Evolutionary conservation across 2,113 vertebrate species (phyloP).

Genomic region (Marmota flaviventris): DNA sequence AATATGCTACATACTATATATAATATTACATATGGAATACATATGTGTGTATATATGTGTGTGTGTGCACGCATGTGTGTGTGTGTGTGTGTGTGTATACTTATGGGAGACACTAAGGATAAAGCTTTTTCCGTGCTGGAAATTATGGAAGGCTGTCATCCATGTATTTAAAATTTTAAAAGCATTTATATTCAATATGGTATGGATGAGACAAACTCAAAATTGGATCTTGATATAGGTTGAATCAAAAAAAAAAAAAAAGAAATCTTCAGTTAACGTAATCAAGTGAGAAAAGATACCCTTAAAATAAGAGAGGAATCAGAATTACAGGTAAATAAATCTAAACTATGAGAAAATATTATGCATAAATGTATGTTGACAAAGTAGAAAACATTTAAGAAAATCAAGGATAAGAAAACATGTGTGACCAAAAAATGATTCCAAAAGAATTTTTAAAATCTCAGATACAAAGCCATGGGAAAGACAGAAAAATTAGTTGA

Average conservation of each 20-base stretch:
- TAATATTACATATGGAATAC: too few species aligned
- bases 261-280: not conserved
- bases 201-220: slow-evolving; percentile 18
- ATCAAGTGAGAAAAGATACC: not conserved
- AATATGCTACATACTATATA: too few species aligned
- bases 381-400: not conserved
- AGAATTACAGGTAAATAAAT: slow-evolving; percentile 20
- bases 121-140: not conserved
- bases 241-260: slow-evolving; percentile 5
- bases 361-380: not conserved
- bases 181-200: slow-evolving; percentile 1
- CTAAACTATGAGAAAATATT: not conserved
- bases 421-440: not conserved
- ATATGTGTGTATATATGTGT: too few species aligned
- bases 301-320: not conserved
- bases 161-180: slow-evolving; percentile 39
- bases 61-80: too few species aligned
- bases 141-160: not conserved
- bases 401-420: not conserved
- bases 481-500: not conserved
- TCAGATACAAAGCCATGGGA: not conserved
- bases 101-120: not conserved
- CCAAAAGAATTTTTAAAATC: not conserved
- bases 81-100: too few species aligned
- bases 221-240: not conserved